phyloP scores from a whole-genome alignment of 1,140 invertebrate genomes.

The Helicorthomorpha holstii region DNA sequence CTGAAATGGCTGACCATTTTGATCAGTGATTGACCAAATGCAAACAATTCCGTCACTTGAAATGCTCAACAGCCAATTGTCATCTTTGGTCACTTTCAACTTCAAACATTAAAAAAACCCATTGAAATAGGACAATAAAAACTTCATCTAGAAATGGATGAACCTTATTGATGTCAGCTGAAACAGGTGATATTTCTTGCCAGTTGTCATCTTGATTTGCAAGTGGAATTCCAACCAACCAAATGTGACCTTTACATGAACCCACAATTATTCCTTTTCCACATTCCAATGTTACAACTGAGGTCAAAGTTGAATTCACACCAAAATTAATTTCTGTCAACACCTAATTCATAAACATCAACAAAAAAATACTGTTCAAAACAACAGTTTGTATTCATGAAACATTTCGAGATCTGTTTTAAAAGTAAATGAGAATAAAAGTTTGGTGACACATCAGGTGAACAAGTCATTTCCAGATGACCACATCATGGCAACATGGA shows the following conservation, averaged over 20 bases:
- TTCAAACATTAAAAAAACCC: constrained; percentile 10
- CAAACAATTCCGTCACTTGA: constrained; percentile 57
- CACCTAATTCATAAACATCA: too few species aligned
- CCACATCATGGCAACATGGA: too few species aligned
- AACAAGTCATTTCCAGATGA: too few species aligned
- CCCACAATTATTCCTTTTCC: constrained; percentile 58
- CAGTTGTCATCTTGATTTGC: constrained; percentile 47
- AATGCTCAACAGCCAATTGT: constrained; percentile 53
- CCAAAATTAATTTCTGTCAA: too few species aligned
- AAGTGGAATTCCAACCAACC: constrained; percentile 58
- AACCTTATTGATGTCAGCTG: constrained; percentile 11
- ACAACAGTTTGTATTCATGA: too few species aligned
- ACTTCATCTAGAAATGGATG: too few species aligned
- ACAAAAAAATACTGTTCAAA: too few species aligned
- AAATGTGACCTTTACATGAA: constrained; percentile 49
- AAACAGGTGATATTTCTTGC: constrained; percentile 32
- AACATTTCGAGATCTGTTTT: too few species aligned
- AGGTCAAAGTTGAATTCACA: constrained; percentile 29
- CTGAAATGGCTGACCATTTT: constrained; percentile 49
- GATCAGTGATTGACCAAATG: constrained; percentile 61
- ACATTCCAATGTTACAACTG: constrained; percentile 46
- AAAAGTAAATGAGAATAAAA: too few species aligned
- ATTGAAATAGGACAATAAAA: constrained; percentile 20
- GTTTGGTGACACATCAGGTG: too few species aligned
- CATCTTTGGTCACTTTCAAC: constrained; percentile 47